Base-by-base conservation (phyloP, 2,888 invertebrate species). In the Lamproptera curius region DNA sequence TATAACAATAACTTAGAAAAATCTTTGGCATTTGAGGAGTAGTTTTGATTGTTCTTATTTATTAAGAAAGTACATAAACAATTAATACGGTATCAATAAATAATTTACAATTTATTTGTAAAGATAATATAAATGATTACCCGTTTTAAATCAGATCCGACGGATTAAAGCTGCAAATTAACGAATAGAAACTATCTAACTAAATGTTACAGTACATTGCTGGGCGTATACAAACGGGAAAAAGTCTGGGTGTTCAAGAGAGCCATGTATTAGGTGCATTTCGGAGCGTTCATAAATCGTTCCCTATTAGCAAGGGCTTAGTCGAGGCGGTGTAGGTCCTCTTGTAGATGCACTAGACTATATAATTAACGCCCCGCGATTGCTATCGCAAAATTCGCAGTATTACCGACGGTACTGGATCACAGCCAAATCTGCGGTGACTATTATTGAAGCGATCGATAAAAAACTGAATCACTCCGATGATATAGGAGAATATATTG, bases 331-430 rank as follows among this genome's bases (percentile, higher is more conserved):
- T 26, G 39, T 16, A 42, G 36, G 42, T 17, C 60, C 76, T 65
- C 81, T 81, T 62, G 59, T 67, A 66, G 63, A 65, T 67, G 73
- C 81, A 74, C 73, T 71, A 81, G 82, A 83, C 83, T 80, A 79
- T 72, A 78, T 82, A 83, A 83, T 83, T 81, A 79, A 72, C 70
- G 73, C 67, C 62, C 58, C 58, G 63, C 61, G 65, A 70, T 73
- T 61, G 68, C 62, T 67, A 67, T 65, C 56, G 61, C 57, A 47
- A 56, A 60, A 57, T 57, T 56, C 53, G 46, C 53, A 50, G 51
- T 53, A 51, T 52, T 51, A 45, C 55, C 45, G 41, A 15, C 13
- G 2, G 28, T 31, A 31, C 31, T 31, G 31, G 31, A 31, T 31
- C 31, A n/a, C n/a, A n/a, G 31, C 31, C 31, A 46, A 31, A 17